These are phyloP conservation scores for Morelia viridis DNA, from an alignment of 2,797 vertebrate species.

Conservation along the genomic window DNA sequence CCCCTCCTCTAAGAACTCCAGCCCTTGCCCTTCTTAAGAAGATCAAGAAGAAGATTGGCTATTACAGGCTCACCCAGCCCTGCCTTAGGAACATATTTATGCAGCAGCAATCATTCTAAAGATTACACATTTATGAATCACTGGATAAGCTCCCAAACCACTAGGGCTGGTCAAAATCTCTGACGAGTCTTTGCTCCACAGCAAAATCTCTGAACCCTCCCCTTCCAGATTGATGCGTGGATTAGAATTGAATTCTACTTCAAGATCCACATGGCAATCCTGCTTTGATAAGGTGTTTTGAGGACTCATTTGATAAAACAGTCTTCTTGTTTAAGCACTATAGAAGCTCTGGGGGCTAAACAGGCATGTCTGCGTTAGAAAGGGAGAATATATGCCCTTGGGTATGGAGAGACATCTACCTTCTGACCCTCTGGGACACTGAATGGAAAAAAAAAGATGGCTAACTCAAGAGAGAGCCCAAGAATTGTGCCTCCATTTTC, in stretches of 20 bases:
- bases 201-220: neutral
- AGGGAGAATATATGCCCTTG: neutral
- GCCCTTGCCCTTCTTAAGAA: no score
- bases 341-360: no score
- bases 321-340: no score
- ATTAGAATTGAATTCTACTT: no score
- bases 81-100: neutral
- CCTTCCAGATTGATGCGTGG: no score
- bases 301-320: neutral
- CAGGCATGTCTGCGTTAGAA: no score
- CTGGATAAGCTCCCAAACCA: no score
- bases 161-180: neutral
- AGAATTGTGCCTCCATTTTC: neutral
- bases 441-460: neutral
- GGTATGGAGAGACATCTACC: neutral
- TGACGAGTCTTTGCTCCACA: neutral
- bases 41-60: no score
- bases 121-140: neutral
- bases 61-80: neutral
- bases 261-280: neutral
- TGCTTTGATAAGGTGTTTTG: neutral
- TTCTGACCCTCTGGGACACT: neutral
- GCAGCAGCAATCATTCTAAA: neutral
- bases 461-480: no score
- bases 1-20: no score